A percentile compares a stretch with the other conserved stretches of the same genome.
Conservation (phyloP, 2,888 invertebrate species). For the Heteromurus nitidus region DNA sequence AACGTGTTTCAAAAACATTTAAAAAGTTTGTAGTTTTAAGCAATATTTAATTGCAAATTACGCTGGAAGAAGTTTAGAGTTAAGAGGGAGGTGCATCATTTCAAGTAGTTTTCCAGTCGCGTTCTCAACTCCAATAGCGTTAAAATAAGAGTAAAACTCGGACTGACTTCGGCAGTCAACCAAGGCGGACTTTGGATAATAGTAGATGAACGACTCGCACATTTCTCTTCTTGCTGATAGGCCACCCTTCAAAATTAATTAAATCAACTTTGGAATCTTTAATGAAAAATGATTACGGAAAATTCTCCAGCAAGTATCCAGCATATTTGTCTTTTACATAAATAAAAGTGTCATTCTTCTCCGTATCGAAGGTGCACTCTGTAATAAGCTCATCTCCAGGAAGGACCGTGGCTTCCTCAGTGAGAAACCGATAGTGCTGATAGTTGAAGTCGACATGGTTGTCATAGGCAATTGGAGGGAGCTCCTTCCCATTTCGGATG, state of each 20-base stretch:
- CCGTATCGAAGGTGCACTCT: slow-evolving; percentile 90
- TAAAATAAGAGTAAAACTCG: slow-evolving; percentile 88
- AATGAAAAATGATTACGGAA: neutral
- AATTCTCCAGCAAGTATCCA: neutral
- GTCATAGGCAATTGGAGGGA: slow-evolving; percentile 83
- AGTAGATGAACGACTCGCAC: slow-evolving; percentile 88
- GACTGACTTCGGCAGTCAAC: slow-evolving; percentile 91
- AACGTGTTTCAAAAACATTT: neutral
- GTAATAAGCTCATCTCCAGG: slow-evolving; percentile 89
- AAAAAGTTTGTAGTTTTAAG: neutral
- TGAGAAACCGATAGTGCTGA: slow-evolving; percentile 86
- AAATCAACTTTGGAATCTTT: neutral
- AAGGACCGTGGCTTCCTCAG: slow-evolving; percentile 84
- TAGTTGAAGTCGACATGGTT: slow-evolving; percentile 89
- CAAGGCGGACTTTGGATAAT: slow-evolving; percentile 87
- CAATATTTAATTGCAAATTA: too few species aligned
- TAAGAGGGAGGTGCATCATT: slow-evolving; percentile 33
- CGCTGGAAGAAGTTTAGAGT: slow-evolving; percentile 35
- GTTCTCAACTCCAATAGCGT: slow-evolving; percentile 86
- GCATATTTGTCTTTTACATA: too few species aligned
- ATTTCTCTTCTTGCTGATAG: slow-evolving; percentile 90
- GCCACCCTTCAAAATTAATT: slow-evolving; percentile 79
- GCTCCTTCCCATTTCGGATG: slow-evolving; percentile 84
- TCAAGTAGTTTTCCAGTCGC: slow-evolving; percentile 42
- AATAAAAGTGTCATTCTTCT: neutral